Evolutionary conservation across 1,140 invertebrate genomes (phyloP), one percentile per base, ranked within the genome.

Genomic region (Steinernema khuongi): DNA sequence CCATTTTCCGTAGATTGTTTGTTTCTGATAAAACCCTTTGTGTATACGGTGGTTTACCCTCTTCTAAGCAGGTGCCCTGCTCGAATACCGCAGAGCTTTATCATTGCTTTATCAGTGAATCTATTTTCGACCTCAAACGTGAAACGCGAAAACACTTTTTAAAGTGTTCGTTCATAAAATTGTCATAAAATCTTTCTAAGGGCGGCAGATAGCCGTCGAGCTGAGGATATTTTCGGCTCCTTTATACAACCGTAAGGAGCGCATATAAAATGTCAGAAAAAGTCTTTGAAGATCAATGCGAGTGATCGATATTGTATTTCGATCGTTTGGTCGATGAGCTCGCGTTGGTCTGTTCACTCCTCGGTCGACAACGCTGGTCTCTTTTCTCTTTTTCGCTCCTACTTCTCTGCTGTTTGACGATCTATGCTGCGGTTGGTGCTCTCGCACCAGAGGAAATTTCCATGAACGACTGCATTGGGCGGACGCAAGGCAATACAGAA

Each of bases 371-470:
- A n/a, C 50, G 36, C 36, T 7, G n/a, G 7, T n/a, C 36, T 41
- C 7, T 41, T 41, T n/a, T 41, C 36, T 41, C 36, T 70, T 26
- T 70, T 18, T 22, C 1, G 29, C 22, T 22, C 7, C 43, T 1
- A 1, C 19, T 72, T 66, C 31, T 66, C 31, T 66, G 70, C 66
- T 67, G 50, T 73, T 68, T 68, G 68, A 73, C 50, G 11, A 60
- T n/a, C 36, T 41, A n/a, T n/a, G 36, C 7, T 41, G 36, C 36
- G 36, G n/a, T 7, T n/a, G 36, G 36, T 41, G 36, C 36, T 7
- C 36, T 41, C 36, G 36, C 36, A 41, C 36, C 36, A 41, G 7
- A 60, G 50, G 50, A 60, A 60, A 60, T 60, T 60, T 60, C 50
- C 50, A 60, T 26, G 14, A 26, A n/a, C 22, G 50, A 60, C 19